phyloP scores from a whole-genome alignment of 2,113 vertebrate species.

The Neodontobutis hainanensis region DNA sequence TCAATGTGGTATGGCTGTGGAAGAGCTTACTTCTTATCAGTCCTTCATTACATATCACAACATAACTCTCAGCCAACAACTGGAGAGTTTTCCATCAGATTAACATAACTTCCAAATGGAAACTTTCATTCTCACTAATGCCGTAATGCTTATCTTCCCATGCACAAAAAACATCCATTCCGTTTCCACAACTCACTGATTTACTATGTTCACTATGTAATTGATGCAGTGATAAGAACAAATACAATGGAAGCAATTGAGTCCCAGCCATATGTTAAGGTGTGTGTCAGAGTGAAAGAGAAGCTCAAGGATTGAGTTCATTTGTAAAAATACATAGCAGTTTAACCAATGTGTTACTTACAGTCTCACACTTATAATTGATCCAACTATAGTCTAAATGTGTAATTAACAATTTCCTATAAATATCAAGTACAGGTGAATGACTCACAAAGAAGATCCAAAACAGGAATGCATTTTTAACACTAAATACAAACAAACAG shows the following conservation, averaged over 20 bases:
- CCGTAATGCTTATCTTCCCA: conserved; percentile 46
- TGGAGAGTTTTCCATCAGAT: conserved; percentile 23
- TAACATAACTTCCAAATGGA: conserved; percentile 34
- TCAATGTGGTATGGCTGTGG: conserved; percentile 18
- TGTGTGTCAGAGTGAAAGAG: conserved; percentile 14
- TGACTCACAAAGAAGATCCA: no score
- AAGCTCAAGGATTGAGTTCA: conserved; percentile 24
- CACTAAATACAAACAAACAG: no score
- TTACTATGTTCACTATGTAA: conserved; percentile 47
- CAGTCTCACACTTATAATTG: neutral
- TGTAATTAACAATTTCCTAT: no score
- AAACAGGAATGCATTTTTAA: no score
- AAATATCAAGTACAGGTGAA: no score
- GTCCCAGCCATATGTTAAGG: conserved; percentile 20
- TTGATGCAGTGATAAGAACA: conserved; percentile 47
- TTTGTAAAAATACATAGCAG: conserved; percentile 12
- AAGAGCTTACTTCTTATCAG: conserved; percentile 40
- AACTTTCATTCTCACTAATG: conserved; percentile 36
- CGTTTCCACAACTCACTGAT: conserved; percentile 45
- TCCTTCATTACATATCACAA: conserved; percentile 43
- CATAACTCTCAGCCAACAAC: conserved; percentile 28
- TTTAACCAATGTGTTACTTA: conserved; percentile 14
- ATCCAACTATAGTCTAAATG: no score
- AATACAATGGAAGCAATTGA: conserved; percentile 41
- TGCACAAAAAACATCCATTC: conserved; percentile 39